A percentile compares a stretch with the other conserved stretches of the same genome.
Conservation (phyloP, 2,888 invertebrate species). For the Machimus atricapillus region DNA sequence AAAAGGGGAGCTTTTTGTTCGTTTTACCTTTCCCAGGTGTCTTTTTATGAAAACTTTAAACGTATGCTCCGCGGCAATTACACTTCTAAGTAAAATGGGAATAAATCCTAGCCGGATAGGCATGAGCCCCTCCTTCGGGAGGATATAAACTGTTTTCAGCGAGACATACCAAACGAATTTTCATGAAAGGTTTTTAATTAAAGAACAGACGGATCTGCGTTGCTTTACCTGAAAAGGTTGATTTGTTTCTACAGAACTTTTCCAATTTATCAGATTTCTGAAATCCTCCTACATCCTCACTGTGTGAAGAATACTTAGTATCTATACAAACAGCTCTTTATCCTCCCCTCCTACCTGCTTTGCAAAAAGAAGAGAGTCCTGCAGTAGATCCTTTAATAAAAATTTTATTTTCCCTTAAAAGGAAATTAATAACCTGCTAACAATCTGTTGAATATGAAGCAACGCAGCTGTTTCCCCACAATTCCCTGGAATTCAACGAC, state of each 20-base stretch:
- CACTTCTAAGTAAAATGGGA: background rate
- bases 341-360: background rate
- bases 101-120: background rate
- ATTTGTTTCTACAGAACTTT: background rate
- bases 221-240: background rate
- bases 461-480: background rate
- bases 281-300: background rate
- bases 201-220: background rate
- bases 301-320: background rate
- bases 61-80: background rate
- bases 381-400: background rate
- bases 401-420: background rate
- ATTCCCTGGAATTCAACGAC: background rate
- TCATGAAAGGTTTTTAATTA: background rate
- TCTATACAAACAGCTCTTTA: background rate
- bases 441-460: background rate
- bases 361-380: background rate
- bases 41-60: background rate
- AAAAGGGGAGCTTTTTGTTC: background rate
- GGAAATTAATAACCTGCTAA: background rate
- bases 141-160: background rate
- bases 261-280: background rate
- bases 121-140: background rate
- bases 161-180: background rate
- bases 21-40: background rate